Evolutionary conservation across 2,113 vertebrate species (phyloP).

Genomic region (Cheirogaleus medius): DNA sequence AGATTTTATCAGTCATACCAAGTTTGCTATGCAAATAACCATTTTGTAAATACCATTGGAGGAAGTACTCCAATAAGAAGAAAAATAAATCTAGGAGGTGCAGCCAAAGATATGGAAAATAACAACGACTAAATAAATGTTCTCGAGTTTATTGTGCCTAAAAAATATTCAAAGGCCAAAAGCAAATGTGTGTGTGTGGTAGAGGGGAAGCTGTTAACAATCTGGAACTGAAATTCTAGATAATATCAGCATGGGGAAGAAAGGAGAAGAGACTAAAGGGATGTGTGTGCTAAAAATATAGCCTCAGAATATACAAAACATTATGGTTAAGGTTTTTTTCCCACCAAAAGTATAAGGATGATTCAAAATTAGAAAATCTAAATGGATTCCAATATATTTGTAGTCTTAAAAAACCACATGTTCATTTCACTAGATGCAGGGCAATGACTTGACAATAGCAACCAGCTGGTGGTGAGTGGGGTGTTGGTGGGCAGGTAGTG

Average conservation of each 20-base stretch:
- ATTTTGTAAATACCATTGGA: neutral
- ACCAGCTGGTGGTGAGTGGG: neutral
- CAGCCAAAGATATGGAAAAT: neutral
- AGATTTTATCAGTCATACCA: neutral
- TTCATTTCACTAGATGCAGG: neutral
- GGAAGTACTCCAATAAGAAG: neutral
- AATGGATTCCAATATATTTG: neutral
- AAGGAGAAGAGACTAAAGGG: neutral
- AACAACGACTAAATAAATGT: slow-evolving; percentile 5
- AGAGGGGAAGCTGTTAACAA: neutral
- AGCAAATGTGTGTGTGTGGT: neutral
- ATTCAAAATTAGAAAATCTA: slow-evolving; percentile 5
- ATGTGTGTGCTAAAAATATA: neutral
- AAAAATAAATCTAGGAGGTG: neutral
- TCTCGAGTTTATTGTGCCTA: neutral
- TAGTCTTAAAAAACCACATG: neutral
- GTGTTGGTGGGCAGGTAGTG: neutral
- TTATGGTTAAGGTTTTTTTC: neutral
- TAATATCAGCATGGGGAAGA: neutral
- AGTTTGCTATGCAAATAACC: neutral
- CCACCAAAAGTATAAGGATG: neutral
- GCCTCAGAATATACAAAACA: neutral
- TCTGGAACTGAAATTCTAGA: neutral
- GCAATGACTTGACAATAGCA: neutral
- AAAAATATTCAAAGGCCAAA: neutral